phyloP scores from a whole-genome alignment of 2,797 vertebrate genomes.

The Scolopax bukidnonensis region DNA sequence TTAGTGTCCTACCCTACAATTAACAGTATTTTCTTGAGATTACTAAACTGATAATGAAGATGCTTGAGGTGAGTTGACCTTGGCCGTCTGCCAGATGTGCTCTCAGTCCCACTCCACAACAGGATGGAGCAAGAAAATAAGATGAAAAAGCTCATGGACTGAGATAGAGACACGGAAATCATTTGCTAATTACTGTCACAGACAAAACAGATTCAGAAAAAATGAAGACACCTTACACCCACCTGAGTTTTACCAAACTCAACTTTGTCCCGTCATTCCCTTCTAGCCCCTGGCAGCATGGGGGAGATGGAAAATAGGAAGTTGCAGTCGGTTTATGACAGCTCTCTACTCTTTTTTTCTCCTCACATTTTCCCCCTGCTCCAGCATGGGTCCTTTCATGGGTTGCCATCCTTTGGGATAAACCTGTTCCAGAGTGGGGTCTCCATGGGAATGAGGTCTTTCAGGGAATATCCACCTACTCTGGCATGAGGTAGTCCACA shows the following conservation, averaged over 20 bases:
- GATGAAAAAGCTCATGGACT: fast-evolving
- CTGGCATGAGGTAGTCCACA: background rate
- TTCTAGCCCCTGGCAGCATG: background rate
- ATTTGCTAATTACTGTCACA: background rate
- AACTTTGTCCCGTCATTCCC: background rate
- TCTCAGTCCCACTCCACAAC: background rate
- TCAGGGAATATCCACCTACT: background rate
- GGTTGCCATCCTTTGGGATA: background rate
- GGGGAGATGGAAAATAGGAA: background rate
- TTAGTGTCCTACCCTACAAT: fast-evolving
- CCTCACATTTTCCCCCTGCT: background rate
- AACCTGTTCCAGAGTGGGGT: fast-evolving
- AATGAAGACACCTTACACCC: background rate
- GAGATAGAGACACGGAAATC: background rate
- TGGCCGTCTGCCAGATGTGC: background rate
- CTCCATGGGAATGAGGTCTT: background rate
- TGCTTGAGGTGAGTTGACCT: background rate
- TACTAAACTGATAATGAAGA: background rate
- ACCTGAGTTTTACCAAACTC: background rate
- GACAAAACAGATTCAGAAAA: background rate
- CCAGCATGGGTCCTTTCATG: background rate
- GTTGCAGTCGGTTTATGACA: background rate
- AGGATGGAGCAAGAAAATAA: background rate
- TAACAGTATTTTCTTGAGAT: background rate
- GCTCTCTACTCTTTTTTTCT: background rate